A percentile compares a stretch with the other conserved stretches of the same genome.
phyloP scores from a whole-genome alignment of 2,797 vertebrate genomes.

The Aplochiton taeniatus region DNA sequence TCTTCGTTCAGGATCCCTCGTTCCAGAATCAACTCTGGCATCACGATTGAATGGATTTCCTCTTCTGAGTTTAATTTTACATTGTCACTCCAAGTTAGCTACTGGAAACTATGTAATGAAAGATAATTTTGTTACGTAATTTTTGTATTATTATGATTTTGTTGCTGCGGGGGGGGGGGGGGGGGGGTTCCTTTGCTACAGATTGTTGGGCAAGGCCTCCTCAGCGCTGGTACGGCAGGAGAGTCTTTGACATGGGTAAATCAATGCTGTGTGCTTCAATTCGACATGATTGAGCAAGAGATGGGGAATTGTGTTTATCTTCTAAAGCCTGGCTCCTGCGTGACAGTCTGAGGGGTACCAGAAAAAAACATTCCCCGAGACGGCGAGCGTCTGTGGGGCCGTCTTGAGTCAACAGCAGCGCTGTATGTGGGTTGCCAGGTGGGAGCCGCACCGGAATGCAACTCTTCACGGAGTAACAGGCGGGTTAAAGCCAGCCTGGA shows the following conservation, averaged over 20 bases:
- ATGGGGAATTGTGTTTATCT: constrained; percentile 21
- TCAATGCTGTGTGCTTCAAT: constrained; percentile 47
- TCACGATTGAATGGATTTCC: constrained; percentile 38
- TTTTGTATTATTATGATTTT: too few relatives aligned
- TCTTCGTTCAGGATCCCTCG: constrained; percentile 18
- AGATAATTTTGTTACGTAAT: too few relatives aligned
- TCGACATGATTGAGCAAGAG: constrained; percentile 50
- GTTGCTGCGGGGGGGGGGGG: too few relatives aligned
- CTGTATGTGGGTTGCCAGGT: neutral
- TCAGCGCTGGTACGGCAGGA: constrained; percentile 44
- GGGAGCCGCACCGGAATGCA: constrained; percentile 16
- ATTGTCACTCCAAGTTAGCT: constrained; percentile 34
- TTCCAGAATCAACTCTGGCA: constrained; percentile 40
- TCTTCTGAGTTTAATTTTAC: neutral
- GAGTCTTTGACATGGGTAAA: constrained; percentile 34
- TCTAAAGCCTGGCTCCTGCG: constrained; percentile 26
- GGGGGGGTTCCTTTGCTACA: too few relatives aligned
- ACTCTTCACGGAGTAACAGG: neutral
- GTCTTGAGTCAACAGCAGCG: neutral
- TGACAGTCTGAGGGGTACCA: constrained; percentile 1
- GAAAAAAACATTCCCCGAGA: constrained; percentile 1
- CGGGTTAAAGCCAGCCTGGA: too few relatives aligned
- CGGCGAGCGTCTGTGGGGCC: constrained; percentile 14
- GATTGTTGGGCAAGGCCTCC: constrained; percentile 31
- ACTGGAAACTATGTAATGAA: constrained; percentile 33